These are phyloP conservation scores for Lasioglossum malachurum DNA, from an alignment of 2,888 invertebrate genomes.

Conservation along the genomic window DNA sequence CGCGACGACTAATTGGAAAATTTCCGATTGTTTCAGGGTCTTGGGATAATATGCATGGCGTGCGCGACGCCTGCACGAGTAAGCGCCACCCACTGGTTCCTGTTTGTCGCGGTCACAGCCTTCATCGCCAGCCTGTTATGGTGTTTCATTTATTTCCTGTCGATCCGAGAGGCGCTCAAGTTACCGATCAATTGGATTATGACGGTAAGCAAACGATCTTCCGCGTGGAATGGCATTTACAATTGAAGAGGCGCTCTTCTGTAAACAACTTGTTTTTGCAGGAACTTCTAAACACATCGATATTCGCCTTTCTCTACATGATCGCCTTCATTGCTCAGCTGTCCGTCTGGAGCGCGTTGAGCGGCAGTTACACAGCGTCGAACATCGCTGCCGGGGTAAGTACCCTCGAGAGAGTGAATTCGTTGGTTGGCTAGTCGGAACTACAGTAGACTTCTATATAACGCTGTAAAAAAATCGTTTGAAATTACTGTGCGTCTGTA, in stretches of 20 bases:
- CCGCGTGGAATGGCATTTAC: background rate
- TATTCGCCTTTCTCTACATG: constrained; percentile 90
- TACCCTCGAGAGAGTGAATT: background rate
- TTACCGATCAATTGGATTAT: constrained; percentile 94
- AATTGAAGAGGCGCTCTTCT: background rate
- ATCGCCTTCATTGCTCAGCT: constrained; percentile 94
- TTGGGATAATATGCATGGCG: constrained; percentile 95
- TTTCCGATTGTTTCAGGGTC: constrained; percentile 87
- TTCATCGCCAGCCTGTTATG: constrained; percentile 94
- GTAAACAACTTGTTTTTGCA: constrained; percentile 84
- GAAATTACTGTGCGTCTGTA: too few species aligned
- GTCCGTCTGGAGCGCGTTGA: constrained; percentile 86
- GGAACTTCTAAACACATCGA: constrained; percentile 92
- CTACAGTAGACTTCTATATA: too few species aligned
- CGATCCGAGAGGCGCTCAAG: constrained; percentile 91
- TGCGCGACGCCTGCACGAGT: constrained; percentile 90
- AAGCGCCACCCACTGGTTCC: constrained; percentile 91
- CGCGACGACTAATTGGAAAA: background rate
- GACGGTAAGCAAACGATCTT: constrained; percentile 87
- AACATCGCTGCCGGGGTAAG: constrained; percentile 93
- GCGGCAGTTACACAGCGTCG: constrained; percentile 76
- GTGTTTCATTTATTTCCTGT: constrained; percentile 92
- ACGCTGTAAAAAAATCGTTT: too few species aligned
- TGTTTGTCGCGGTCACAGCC: constrained; percentile 92
- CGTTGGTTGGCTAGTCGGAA: background rate